These are phyloP conservation scores for Tenthredo livida DNA, from an alignment of 2,888 invertebrate genomes.

Conservation along the genomic window DNA sequence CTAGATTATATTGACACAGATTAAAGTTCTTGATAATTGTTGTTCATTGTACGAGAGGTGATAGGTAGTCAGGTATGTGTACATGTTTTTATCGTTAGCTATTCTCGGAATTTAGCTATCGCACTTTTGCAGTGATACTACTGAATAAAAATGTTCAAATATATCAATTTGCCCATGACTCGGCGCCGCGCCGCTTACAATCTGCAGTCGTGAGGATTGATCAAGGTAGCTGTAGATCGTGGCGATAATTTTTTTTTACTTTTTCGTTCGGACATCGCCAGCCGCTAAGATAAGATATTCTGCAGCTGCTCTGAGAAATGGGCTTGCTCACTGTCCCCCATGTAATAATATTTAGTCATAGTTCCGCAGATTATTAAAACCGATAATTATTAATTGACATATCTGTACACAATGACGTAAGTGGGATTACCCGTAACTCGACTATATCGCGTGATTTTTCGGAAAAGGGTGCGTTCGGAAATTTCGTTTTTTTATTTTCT, in stretches of 20 bases:
- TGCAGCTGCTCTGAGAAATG: neutral
- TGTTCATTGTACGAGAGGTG: neutral
- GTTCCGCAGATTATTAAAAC: neutral
- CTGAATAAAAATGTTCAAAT: conserved; percentile 4
- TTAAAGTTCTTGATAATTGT: neutral
- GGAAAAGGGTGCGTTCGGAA: neutral
- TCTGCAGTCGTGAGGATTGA: neutral
- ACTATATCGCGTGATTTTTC: neutral
- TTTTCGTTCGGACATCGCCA: neutral
- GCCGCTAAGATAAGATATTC: neutral
- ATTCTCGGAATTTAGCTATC: neutral
- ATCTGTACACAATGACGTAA: neutral
- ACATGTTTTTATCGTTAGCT: conserved; percentile 2
- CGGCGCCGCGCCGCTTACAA: neutral
- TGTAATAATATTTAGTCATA: conserved; percentile 5
- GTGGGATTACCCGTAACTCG: neutral
- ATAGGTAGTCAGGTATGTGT: neutral
- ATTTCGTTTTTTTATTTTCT: neutral
- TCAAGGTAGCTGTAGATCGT: neutral
- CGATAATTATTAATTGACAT: neutral
- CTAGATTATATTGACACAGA: neutral
- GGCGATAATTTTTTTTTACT: neutral
- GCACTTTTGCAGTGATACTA: neutral
- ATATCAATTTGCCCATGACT: neutral
- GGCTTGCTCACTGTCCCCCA: neutral